phyloP scores from a whole-genome alignment of 2,888 invertebrate genomes.

The Proisotoma minuta region DNA sequence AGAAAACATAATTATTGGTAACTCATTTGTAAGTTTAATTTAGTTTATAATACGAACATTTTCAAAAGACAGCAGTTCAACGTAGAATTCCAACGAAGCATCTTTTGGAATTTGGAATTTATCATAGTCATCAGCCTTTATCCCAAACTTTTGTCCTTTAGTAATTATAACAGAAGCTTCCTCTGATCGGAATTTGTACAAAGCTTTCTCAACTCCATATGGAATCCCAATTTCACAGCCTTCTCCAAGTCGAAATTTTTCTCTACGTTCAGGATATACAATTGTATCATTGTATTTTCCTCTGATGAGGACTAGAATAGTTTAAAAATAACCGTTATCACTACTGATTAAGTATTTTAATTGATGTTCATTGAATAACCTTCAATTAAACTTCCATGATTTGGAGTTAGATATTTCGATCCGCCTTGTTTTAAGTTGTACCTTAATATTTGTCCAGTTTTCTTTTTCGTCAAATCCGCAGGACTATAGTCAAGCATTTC shows the following conservation, averaged over 20 bases:
- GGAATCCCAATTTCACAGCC: constrained; percentile 70
- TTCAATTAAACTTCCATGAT: constrained; percentile 76
- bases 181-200: constrained; percentile 72
- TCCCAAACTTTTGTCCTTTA: constrained; percentile 72
- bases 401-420: constrained; percentile 61
- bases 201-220: constrained; percentile 74
- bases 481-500: constrained; percentile 80
- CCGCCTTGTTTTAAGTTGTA: constrained; percentile 68
- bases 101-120: constrained; percentile 72
- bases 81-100: constrained; percentile 71
- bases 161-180: constrained; percentile 73
- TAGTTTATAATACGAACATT: constrained; percentile 61
- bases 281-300: constrained; percentile 60
- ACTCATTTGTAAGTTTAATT: too few relatives aligned
- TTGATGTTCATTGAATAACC: constrained; percentile 56
- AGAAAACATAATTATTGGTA: constrained; percentile 9
- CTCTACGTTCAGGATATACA: constrained; percentile 74
- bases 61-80: constrained; percentile 79
- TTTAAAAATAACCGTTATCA: background rate
- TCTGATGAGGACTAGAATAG: constrained; percentile 64
- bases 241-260: constrained; percentile 80
- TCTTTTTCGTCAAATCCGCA: constrained; percentile 80
- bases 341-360: background rate
- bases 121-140: constrained; percentile 65
- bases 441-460: constrained; percentile 76